These are phyloP conservation scores for Hydractinia echinata DNA, from an alignment of 30 jellyfish, hydroid and myxozoan species.

Conservation along the genomic window DNA sequence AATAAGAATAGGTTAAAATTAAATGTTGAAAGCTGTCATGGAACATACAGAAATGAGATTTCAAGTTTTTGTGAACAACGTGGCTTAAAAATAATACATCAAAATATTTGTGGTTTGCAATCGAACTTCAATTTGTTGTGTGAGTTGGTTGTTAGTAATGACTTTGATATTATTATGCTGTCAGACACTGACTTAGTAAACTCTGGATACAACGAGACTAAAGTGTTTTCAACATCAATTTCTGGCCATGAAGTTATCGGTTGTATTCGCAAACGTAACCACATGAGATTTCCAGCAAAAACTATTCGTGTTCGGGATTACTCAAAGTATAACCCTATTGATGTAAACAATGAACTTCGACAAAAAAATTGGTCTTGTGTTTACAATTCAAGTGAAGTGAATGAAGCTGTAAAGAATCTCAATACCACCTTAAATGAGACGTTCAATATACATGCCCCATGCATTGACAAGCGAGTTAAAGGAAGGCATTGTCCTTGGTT, in stretches of 20 bases:
- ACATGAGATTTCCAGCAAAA: constrained; percentile 19
- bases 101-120: no score
- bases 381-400: background rate
- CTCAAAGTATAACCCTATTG: background rate
- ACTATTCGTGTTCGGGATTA: constrained; percentile 14
- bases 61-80: no score
- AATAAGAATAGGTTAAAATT: no score
- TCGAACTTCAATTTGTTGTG: no score
- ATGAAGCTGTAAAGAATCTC: background rate
- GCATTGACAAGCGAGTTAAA: background rate
- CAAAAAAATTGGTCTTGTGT: background rate
- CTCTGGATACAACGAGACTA: no score
- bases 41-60: no score
- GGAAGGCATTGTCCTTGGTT: background rate
- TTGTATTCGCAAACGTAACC: background rate
- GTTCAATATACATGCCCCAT: background rate
- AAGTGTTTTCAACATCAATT: no score
- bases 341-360: background rate
- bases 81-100: no score
- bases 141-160: no score
- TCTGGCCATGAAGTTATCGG: background rate
- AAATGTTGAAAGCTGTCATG: no score
- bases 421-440: background rate
- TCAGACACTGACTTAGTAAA: no score
- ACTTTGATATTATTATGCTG: no score